phyloP scores from a whole-genome alignment of 2,888 invertebrate genomes.

The Kuschelorhynchus macadamiae region DNA sequence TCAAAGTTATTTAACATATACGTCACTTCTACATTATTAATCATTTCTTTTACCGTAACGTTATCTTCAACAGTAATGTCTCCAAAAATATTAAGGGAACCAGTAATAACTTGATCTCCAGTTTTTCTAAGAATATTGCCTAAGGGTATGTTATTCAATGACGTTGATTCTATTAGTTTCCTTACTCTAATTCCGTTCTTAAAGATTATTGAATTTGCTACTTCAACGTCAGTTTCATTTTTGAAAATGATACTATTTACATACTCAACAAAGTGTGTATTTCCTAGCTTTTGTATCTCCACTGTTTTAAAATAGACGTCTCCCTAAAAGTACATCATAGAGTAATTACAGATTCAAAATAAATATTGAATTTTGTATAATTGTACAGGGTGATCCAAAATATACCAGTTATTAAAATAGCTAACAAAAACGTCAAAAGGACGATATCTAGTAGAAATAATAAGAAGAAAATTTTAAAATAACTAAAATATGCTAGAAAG shows the following conservation, averaged over 20 bases:
- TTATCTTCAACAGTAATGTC: constrained; percentile 62
- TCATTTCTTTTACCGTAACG: constrained; percentile 62
- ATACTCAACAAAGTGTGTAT: constrained; percentile 64
- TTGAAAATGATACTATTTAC: constrained; percentile 67
- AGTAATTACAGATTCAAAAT: too few species aligned
- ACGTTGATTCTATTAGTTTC: constrained; percentile 62
- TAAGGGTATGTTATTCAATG: constrained; percentile 66
- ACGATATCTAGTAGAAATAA: too few species aligned
- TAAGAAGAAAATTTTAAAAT: too few species aligned
- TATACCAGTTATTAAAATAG: too few species aligned
- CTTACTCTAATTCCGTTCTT: constrained; percentile 63
- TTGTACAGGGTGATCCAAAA: too few species aligned
- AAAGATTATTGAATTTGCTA: constrained; percentile 62
- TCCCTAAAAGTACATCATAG: constrained; percentile 52
- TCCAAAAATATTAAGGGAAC: constrained; percentile 62
- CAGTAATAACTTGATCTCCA: constrained; percentile 61
- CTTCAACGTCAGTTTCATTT: constrained; percentile 60
- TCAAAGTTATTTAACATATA: constrained; percentile 56
- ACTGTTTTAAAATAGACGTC: constrained; percentile 60
- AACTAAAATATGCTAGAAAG: too few species aligned
- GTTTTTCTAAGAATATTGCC: constrained; percentile 66
- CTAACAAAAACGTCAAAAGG: too few species aligned
- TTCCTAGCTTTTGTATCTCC: constrained; percentile 64
- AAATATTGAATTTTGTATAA: too few species aligned
- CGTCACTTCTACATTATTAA: constrained; percentile 60